Percentiles rank a stretch among this genome's conserved stretches.
These are phyloP conservation scores for Benthosema pterotum DNA, from an alignment of 2,797 vertebrate species.

Conservation along the genomic window DNA sequence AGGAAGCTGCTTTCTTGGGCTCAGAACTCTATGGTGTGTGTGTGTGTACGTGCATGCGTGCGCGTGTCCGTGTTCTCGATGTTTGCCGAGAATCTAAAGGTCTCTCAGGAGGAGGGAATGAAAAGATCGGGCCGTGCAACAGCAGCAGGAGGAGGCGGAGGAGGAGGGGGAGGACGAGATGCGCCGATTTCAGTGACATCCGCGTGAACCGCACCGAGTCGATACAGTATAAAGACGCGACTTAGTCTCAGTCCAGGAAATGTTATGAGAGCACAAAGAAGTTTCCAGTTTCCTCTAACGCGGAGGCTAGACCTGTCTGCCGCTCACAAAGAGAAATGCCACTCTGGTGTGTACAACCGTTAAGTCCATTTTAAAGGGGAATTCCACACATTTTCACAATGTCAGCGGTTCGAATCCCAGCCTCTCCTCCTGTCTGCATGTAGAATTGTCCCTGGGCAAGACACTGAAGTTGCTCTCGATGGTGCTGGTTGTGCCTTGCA, in stretches of 20 bases:
- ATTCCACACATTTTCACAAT: too few species aligned
- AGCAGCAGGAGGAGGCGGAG: too few species aligned
- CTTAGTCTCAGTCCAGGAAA: conserved; percentile 7
- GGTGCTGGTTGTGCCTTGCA: too few species aligned
- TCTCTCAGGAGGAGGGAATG: conserved; percentile 66
- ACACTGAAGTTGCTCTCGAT: too few species aligned
- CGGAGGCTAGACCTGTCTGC: conserved; percentile 20
- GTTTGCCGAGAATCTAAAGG: conserved; percentile 68
- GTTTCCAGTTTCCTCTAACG: conserved; percentile 26
- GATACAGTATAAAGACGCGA: too few species aligned
- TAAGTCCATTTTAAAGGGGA: conserved; percentile 21
- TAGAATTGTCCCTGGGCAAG: too few species aligned
- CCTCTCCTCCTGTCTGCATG: too few species aligned
- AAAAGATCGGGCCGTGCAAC: conserved; percentile 48
- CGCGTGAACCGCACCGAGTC: conserved; percentile 43
- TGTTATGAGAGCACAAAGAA: conserved; percentile 34
- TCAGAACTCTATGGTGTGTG: conserved; percentile 39
- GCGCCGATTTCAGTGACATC: conserved; percentile 47
- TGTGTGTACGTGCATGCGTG: conserved; percentile 13
- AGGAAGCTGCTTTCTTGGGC: conserved; percentile 77
- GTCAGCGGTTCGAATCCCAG: too few species aligned
- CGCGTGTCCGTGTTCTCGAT: conserved; percentile 33
- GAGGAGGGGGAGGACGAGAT: too few species aligned
- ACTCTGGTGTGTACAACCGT: conserved; percentile 18
- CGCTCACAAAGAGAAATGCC: conserved; percentile 39